These are phyloP conservation scores for Calidris pugnax DNA, from an alignment of 2,113 vertebrate genomes.

Conservation along the genomic window DNA sequence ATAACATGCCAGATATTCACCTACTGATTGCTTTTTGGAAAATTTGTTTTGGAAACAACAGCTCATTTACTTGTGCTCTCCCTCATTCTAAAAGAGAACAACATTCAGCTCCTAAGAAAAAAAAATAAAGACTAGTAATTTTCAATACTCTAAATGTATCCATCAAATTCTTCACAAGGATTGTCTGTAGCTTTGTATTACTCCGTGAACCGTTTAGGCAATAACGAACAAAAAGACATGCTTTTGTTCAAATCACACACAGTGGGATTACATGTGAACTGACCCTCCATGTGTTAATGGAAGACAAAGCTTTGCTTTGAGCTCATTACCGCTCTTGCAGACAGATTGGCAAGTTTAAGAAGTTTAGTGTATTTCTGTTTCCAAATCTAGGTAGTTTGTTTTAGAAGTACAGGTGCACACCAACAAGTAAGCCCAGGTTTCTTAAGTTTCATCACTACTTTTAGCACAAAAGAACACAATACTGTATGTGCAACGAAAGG, in stretches of 20 bases:
- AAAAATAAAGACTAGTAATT: background rate
- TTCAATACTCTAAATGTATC: background rate
- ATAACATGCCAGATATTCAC: background rate
- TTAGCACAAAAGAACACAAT: background rate
- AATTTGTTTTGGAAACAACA: background rate
- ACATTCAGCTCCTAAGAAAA: background rate
- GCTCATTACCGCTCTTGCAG: background rate
- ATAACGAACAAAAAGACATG: conserved; percentile 6
- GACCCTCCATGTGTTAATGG: background rate
- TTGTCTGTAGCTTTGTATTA: background rate
- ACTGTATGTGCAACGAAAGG: accelerated
- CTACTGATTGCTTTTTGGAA: background rate
- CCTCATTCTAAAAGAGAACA: background rate
- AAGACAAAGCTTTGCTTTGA: conserved; percentile 43
- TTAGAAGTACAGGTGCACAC: background rate
- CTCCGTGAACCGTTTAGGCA: conserved; percentile 3
- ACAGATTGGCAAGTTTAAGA: background rate
- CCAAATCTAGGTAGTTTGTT: background rate
- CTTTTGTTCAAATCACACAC: conserved; percentile 43
- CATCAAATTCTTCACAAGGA: background rate
- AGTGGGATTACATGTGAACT: conserved; percentile 1
- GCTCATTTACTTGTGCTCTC: background rate
- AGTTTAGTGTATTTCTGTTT: background rate
- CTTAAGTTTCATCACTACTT: background rate
- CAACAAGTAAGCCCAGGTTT: background rate